phyloP scores from a whole-genome alignment of 2,113 vertebrate genomes.

The Corythoichthys intestinalis region DNA sequence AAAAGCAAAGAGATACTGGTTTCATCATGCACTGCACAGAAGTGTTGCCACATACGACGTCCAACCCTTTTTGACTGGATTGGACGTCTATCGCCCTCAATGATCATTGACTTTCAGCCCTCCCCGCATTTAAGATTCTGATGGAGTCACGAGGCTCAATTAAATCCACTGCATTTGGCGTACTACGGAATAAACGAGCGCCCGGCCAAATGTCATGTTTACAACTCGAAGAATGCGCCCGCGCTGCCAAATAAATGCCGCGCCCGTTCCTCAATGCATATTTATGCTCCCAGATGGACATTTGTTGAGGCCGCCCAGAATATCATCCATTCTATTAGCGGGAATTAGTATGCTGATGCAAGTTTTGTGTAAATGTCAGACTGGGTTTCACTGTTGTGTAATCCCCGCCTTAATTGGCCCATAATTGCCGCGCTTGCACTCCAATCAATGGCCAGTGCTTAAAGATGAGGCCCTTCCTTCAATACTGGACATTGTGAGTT shows the following conservation, averaged over 20 bases:
- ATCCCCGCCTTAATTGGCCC: constrained; percentile 17
- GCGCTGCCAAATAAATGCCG: constrained; percentile 17
- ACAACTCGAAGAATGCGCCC: background rate
- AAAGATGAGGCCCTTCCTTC: constrained; percentile 2
- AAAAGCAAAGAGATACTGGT: constrained; percentile 6
- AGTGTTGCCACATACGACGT: too few relatives aligned
- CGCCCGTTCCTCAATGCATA: constrained; percentile 17
- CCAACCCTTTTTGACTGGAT: too few relatives aligned
- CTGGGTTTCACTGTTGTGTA: constrained; percentile 28
- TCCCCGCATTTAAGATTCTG: too few relatives aligned
- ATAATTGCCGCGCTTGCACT: constrained; percentile 34
- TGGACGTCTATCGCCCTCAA: too few relatives aligned
- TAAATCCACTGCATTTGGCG: background rate
- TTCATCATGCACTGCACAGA: constrained; percentile 6
- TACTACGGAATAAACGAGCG: background rate
- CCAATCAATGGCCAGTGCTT: constrained; percentile 14
- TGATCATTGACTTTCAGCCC: too few relatives aligned
- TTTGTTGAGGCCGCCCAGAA: constrained; percentile 16
- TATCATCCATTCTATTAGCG: constrained; percentile 16
- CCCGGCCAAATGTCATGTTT: constrained; percentile 26
- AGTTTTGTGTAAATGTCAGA: constrained; percentile 48
- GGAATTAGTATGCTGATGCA: constrained; percentile 22
- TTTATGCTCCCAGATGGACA: constrained; percentile 29
- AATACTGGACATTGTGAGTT: constrained; percentile 1
- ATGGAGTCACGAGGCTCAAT: background rate